These are phyloP conservation scores for Panurus biarmicus DNA, from an alignment of 2,113 vertebrate genomes.

Conservation along the genomic window DNA sequence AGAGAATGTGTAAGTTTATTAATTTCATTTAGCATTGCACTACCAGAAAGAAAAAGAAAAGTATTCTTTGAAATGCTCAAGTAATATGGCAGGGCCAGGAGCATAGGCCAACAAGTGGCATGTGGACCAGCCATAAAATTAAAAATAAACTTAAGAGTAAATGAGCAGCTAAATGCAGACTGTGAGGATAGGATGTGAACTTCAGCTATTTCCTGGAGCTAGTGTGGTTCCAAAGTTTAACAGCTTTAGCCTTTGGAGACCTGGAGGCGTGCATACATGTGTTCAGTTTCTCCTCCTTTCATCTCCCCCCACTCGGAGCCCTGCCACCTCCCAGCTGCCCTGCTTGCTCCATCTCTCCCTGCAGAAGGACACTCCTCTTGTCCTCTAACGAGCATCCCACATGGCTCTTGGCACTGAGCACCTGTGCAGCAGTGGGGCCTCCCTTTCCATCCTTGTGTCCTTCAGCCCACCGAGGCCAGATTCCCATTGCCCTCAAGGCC, in stretches of 20 bases:
- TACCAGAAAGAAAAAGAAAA: not conserved
- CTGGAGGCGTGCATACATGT: constrained; percentile 60
- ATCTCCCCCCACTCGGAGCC: constrained; percentile 34
- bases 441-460: not conserved
- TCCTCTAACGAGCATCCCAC: not conserved
- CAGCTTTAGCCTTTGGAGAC: constrained; percentile 62
- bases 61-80: not conserved
- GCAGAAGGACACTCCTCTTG: not conserved
- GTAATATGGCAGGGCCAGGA: not conserved
- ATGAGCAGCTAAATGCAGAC: constrained; percentile 57
- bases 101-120: not conserved
- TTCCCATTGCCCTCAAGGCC: not conserved
- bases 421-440: not conserved
- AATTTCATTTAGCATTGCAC: not conserved
- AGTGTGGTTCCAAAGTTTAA: constrained; percentile 52
- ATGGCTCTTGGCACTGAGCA: not conserved
- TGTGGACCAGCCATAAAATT: not conserved
- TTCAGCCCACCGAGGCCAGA: accelerated
- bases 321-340: constrained; percentile 38
- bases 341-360: not conserved
- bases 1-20: not conserved
- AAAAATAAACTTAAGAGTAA: constrained; percentile 57
- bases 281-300: constrained; percentile 58
- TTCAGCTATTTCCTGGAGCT: constrained; percentile 63
- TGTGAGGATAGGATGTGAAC: constrained; percentile 54